Conservation (phyloP, 1,140 invertebrate species). For the Cydia strobilella region DNA sequence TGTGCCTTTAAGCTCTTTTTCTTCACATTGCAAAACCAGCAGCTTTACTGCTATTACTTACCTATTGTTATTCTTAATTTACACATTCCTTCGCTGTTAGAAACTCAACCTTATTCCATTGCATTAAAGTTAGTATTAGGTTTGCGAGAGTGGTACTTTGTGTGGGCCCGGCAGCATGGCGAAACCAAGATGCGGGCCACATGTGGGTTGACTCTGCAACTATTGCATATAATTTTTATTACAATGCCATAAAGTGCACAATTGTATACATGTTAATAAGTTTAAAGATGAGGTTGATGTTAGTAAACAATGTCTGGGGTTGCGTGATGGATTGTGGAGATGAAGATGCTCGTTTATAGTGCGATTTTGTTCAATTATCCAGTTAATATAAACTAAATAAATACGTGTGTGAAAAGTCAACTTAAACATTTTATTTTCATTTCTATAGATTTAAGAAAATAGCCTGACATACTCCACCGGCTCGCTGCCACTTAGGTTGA, state of each 20-base stretch:
- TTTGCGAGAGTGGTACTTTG: background rate
- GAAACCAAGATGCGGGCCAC: slow-evolving; percentile 29
- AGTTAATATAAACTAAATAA: background rate
- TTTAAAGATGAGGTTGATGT: background rate
- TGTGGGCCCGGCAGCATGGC: slow-evolving; percentile 17
- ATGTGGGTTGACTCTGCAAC: slow-evolving; percentile 3
- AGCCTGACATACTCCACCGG: too few species aligned
- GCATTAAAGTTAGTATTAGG: background rate
- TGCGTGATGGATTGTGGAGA: background rate
- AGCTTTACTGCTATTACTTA: background rate
- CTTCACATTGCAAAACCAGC: background rate
- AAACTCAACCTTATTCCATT: background rate
- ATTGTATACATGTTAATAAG: background rate
- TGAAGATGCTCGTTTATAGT: background rate
- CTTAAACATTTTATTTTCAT: too few species aligned
- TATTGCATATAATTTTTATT: background rate
- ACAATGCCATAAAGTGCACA: background rate
- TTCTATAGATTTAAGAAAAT: too few species aligned
- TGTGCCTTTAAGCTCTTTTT: background rate
- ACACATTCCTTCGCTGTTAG: background rate
- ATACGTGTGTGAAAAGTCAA: background rate
- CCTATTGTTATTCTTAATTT: slow-evolving; percentile 16
- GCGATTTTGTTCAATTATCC: background rate
- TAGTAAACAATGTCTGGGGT: background rate
- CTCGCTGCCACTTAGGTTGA: too few species aligned